Evolutionary conservation across 2,888 invertebrate genomes (phyloP), one percentile per base, ranked within the genome.

Genomic region (Cephus sareptanus): DNA sequence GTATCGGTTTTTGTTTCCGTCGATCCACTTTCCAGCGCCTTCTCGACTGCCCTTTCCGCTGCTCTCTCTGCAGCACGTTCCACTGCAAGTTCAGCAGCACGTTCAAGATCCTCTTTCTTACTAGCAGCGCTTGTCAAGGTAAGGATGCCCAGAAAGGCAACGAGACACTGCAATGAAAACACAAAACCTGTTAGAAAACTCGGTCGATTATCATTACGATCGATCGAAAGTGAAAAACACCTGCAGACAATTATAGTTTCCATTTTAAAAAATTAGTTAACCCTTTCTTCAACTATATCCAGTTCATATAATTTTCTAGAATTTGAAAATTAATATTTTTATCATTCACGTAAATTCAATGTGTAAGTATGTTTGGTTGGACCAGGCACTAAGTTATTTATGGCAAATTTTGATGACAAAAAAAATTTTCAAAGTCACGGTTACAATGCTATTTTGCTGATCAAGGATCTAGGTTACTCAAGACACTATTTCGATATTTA

Each of bases 31-130:
- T 91, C 89, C 12, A 90, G 81, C 4, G 87, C 88, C 80, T 89
- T 91, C 71, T 91, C 91, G 4, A 90, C 91, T 0, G 90, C 90
- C 74, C 87, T 84, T 79, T 91, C 91, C 0, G 91, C 91, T 4
- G 86, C 90, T 75, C 86, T 86, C 79, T 91, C 91, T 9, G 90
- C 91, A 11, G 90, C 88, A 40, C 88, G 86, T 77, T 91, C 91
- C 31, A 91, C 91, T 4, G 90, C 91, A 4, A 89, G 78, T 79
- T 91, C 90, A 1, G 90, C 91, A 11, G 89, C 89, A 71, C 87
- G 86, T 78, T 91, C 91, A 23, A 91, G 83, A 34, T 90, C 89
- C 81, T 84, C 82, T 71, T 78, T 82, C n/a, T 76, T 79, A 34
- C 76, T 82, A 68, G 83, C 83, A 74, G 73, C 78, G 11, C 73